phyloP scores from a whole-genome alignment of 2,797 vertebrate species.

The Gymnocypris eckloni region DNA sequence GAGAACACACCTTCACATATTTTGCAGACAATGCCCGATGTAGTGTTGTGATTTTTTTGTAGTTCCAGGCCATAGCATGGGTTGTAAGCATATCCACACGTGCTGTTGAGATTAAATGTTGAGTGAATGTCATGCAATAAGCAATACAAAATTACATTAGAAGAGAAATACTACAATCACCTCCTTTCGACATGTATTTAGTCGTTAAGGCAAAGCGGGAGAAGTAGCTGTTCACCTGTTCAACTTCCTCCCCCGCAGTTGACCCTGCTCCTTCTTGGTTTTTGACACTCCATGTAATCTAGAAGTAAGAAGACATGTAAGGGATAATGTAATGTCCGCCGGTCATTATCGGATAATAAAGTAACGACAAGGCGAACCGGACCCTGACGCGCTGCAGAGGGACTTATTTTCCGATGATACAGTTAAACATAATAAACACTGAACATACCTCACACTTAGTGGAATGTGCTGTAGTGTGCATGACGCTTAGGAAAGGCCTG shows the following conservation, averaged over 20 bases:
- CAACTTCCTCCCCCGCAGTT: slow-evolving; percentile 29
- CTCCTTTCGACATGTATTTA: slow-evolving; percentile 41
- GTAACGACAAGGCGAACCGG: not conserved
- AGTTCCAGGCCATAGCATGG: slow-evolving; percentile 46
- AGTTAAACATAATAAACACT: slow-evolving; percentile 2
- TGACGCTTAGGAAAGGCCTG: slow-evolving; percentile 33
- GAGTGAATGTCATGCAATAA: not conserved
- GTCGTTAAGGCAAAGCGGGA: slow-evolving; percentile 38
- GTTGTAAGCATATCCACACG: slow-evolving; percentile 43
- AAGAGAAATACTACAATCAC: slow-evolving; percentile 25
- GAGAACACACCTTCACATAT: not conserved
- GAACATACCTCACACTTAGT: slow-evolving; percentile 38
- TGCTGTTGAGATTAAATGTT: slow-evolving; percentile 37
- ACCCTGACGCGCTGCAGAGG: not conserved
- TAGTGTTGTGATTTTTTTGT: slow-evolving; percentile 18
- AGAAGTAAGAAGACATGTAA: slow-evolving; percentile 14
- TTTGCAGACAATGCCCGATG: slow-evolving; percentile 7
- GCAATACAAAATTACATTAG: slow-evolving; percentile 12
- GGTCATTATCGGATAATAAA: not conserved
- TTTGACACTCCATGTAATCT: slow-evolving; percentile 41
- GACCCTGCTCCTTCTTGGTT: slow-evolving; percentile 34
- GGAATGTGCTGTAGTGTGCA: slow-evolving; percentile 31
- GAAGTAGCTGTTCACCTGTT: slow-evolving; percentile 48
- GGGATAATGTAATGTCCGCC: not conserved
- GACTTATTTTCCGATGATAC: not conserved